A percentile compares a stretch with the other conserved stretches of the same genome.
Conservation (phyloP, 2,797 vertebrate species). For the Momotus momota region DNA sequence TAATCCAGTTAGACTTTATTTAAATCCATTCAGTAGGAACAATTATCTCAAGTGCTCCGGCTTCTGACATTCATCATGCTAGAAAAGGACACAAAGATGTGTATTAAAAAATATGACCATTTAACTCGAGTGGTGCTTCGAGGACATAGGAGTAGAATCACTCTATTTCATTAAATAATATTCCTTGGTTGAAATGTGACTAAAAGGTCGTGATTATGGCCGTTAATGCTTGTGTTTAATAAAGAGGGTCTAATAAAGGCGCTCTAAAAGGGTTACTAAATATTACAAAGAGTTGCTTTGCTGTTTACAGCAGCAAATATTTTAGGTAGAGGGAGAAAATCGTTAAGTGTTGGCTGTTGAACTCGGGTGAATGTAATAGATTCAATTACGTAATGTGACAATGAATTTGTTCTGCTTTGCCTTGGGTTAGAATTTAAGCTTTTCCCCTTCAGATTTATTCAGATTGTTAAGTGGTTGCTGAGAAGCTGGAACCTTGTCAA, state of each 20-base stretch:
- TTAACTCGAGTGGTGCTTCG: not conserved
- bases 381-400: slow-evolving; percentile 33
- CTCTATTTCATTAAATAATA: not conserved
- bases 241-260: not conserved
- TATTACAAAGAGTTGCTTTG: not conserved
- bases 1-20: slow-evolving; percentile 57
- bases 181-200: not conserved
- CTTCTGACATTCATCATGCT: slow-evolving; percentile 22
- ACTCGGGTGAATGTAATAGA: not conserved
- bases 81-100: not conserved
- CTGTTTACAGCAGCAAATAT: slow-evolving; percentile 22
- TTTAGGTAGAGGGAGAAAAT: slow-evolving; percentile 29
- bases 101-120: not conserved
- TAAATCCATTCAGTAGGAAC: slow-evolving; percentile 12
- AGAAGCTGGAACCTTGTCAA: slow-evolving; percentile 27
- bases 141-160: not conserved
- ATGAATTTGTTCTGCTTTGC: not conserved
- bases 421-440: slow-evolving; percentile 42
- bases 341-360: slow-evolving; percentile 5
- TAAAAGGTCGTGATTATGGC: not conserved
- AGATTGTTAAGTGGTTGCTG: slow-evolving; percentile 7
- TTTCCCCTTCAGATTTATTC: slow-evolving; percentile 14
- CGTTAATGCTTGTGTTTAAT: not conserved
- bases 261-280: not conserved
- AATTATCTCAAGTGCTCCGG: slow-evolving; percentile 36